Percentiles rank a stretch among this genome's conserved stretches.
These are phyloP conservation scores for Drosophila leonis DNA, from an alignment of 2,888 invertebrate species.

Conservation along the genomic window DNA sequence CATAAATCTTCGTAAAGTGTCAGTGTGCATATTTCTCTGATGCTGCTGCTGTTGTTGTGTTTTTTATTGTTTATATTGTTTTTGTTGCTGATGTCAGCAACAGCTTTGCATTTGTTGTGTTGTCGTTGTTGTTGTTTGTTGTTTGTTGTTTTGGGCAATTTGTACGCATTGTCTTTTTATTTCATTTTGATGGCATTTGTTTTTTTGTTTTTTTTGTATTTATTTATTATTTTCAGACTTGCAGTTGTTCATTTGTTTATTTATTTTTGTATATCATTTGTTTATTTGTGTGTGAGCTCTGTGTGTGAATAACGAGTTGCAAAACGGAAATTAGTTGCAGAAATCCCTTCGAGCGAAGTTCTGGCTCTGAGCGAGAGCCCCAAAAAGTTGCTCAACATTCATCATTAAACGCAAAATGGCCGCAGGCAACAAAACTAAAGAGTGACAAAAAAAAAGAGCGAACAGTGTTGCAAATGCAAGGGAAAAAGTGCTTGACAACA, in stretches of 20 bases:
- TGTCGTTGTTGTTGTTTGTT: slow-evolving; percentile 46
- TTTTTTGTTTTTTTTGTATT: slow-evolving; percentile 23
- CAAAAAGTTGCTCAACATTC: slow-evolving; percentile 52
- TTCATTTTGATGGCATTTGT: slow-evolving; percentile 49
- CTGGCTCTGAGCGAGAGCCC: slow-evolving; percentile 1
- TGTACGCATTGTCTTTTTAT: slow-evolving; percentile 71
- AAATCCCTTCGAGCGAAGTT: slow-evolving; percentile 5
- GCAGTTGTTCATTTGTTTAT: slow-evolving; percentile 49
- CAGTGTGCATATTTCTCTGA: slow-evolving; percentile 73
- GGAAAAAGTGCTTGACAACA: slow-evolving; percentile 62
- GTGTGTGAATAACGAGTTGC: slow-evolving; percentile 64
- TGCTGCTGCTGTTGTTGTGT: slow-evolving; percentile 47
- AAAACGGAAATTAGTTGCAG: slow-evolving; percentile 77
- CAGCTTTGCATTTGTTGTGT: slow-evolving; percentile 55
- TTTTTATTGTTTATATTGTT: slow-evolving; percentile 30
- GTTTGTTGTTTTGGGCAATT: slow-evolving; percentile 67
- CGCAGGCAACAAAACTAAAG: slow-evolving; percentile 18
- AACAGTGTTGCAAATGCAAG: slow-evolving; percentile 41
- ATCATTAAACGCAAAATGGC: slow-evolving; percentile 53
- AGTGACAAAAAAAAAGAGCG: slow-evolving; percentile 18
- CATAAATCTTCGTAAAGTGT: slow-evolving; percentile 80
- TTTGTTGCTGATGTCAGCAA: slow-evolving; percentile 64
- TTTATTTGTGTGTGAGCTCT: slow-evolving; percentile 50
- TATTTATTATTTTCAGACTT: too few species aligned
- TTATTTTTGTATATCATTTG: slow-evolving; percentile 67